Conservation (phyloP, 1,140 invertebrate genomes). For the Orius insidiosus region DNA sequence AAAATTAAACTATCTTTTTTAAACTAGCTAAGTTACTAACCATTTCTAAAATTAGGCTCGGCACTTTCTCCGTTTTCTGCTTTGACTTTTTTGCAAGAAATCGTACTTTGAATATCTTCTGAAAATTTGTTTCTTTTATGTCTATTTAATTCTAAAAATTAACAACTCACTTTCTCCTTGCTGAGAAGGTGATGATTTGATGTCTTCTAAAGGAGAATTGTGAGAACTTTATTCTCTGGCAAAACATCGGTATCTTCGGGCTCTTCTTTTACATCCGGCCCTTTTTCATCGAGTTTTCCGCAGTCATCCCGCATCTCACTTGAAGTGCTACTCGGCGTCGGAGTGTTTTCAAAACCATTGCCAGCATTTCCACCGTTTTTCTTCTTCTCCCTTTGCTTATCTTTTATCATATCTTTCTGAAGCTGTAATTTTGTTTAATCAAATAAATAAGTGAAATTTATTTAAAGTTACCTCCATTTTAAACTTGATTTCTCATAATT, state of each 20-base stretch:
- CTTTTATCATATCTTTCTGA: conserved; percentile 13
- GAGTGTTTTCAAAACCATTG: conserved; percentile 13
- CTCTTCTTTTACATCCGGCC: conserved; percentile 15
- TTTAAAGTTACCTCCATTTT: too few relatives aligned
- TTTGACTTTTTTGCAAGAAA: conserved; percentile 7
- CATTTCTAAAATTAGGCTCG: conserved; percentile 12
- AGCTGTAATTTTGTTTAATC: background rate
- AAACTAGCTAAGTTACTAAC: background rate
- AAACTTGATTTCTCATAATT: too few relatives aligned
- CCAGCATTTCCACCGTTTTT: conserved; percentile 10
- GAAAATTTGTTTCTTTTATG: too few relatives aligned
- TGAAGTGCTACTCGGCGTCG: conserved; percentile 3
- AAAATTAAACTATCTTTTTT: background rate
- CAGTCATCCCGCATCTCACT: conserved; percentile 5
- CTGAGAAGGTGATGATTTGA: conserved; percentile 13
- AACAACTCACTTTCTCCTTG: conserved; percentile 3
- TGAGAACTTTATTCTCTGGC: conserved; percentile 9
- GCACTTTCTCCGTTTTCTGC: conserved; percentile 11
- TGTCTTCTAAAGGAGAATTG: conserved; percentile 15
- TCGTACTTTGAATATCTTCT: conserved; percentile 6
- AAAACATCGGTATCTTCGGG: conserved; percentile 8
- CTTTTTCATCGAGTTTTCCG: conserved; percentile 13
- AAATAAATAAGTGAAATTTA: background rate
- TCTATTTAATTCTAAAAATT: conserved; percentile 3
- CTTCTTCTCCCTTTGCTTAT: conserved; percentile 16